These are phyloP conservation scores for Tychaedon coryphoeus DNA, from an alignment of 2,113 vertebrate genomes.

Conservation along the genomic window DNA sequence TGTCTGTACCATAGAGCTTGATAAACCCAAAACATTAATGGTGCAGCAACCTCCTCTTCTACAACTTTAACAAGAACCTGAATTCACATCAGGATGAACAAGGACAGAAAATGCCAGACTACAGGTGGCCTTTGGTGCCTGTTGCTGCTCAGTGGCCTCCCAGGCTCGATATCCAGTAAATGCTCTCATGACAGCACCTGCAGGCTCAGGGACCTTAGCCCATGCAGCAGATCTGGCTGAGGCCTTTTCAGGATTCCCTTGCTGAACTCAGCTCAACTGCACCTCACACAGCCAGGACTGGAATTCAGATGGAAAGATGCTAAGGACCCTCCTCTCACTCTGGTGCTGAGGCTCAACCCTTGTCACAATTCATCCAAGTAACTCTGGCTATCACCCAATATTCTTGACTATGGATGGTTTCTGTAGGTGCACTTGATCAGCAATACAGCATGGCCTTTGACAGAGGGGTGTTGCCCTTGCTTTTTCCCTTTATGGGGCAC, in stretches of 20 bases:
- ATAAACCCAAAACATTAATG: background rate
- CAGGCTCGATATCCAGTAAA: fast-evolving
- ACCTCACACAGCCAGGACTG: fast-evolving
- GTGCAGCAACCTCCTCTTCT: background rate
- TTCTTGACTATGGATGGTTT: background rate
- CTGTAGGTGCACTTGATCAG: background rate
- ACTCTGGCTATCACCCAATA: background rate
- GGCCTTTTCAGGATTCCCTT: background rate
- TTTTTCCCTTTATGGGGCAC: fast-evolving
- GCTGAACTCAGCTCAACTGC: background rate
- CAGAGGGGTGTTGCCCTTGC: background rate
- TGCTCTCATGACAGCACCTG: background rate
- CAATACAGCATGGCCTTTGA: background rate
- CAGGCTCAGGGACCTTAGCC: background rate
- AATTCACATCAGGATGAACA: background rate
- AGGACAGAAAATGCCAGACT: background rate
- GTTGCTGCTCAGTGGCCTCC: background rate
- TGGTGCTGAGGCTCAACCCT: background rate
- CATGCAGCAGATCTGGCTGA: background rate
- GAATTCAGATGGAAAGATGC: background rate
- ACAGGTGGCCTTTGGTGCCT: background rate
- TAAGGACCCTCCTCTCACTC: background rate
- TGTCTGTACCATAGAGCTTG: background rate
- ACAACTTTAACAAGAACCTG: background rate
- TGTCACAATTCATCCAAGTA: background rate